Base-by-base conservation (phyloP, 2,113 vertebrate genomes). In the Corythornis madagascariensis region DNA sequence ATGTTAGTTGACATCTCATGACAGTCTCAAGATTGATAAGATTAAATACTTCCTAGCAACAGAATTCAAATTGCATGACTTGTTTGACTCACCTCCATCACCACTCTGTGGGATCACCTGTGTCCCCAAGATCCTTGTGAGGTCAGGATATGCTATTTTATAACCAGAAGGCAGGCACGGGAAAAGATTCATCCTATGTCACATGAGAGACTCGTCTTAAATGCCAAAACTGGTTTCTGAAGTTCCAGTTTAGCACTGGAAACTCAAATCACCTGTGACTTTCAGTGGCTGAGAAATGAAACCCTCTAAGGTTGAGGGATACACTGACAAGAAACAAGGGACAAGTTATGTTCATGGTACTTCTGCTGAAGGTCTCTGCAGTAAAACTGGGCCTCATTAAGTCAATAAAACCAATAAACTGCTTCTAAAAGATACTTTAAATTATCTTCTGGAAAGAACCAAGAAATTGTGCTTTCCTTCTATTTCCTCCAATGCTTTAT, bases 221-320 rank as follows among this genome's bases (percentile, higher is more conserved):
- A 38, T 19, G 4, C 25, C 26, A 47, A 80, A 66, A 11, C 19
- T 42, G 35, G 20, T 63, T 64, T 72, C 48, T 50, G 10, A 33
- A 59, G 78, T 63, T 33, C 17, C 22, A 33, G 18, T 4, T 25
- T 73, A n/a, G 9, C 25, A 20, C 4, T 33, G 19, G 22, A 66
- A 76, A 45, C 31, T 57, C 63, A 50, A 50, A 28, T 64, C 6
- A 8, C 47, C 4, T 0, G 0, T 38, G 26, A 8, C 50, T 83
- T 89, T 66, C 59, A 33, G 11, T 65, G 76, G 10, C 42, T 85
- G 71, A 17, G 29, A 63, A 61, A 86, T 75, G 72, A 12, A 31
- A 53, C 28, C 28, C 26, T 45, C n/a, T 1, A 4, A 75, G 16
- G 13, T 31, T 43, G 16, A 42, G 16, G 18, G 53, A 26, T 69